phyloP scores from a whole-genome alignment of 2,113 vertebrate genomes.

The Casuarius casuarius region DNA sequence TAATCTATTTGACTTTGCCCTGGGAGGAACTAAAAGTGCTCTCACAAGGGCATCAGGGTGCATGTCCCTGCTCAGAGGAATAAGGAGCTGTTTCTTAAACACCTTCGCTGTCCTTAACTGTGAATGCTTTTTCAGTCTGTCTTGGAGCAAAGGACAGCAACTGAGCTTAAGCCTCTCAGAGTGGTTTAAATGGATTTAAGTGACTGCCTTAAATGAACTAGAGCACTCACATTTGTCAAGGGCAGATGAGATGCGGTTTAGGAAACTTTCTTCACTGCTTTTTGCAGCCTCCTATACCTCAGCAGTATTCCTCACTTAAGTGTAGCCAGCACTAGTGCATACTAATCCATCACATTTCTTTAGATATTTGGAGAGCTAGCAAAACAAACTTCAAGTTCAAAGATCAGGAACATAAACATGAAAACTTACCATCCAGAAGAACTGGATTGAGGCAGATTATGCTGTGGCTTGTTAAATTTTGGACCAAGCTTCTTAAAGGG shows the following conservation, averaged over 20 bases:
- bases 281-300: neutral
- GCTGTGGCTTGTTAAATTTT: neutral
- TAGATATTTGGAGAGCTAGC: rapidly evolving
- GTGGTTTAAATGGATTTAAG: neutral
- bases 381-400: neutral
- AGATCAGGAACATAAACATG: neutral
- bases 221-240: neutral
- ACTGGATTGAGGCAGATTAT: neutral
- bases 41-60: neutral
- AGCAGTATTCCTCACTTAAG: rapidly evolving
- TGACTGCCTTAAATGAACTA: neutral
- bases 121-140: rapidly evolving
- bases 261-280: neutral
- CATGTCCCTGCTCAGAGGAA: neutral
- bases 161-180: neutral
- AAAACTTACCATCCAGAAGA: neutral
- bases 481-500: neutral
- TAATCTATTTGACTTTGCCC: neutral
- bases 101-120: neutral
- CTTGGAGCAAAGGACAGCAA: neutral
- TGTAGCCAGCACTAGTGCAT: rapidly evolving
- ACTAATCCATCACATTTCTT: neutral
- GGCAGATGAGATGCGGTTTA: neutral
- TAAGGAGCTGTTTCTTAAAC: neutral
- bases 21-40: neutral